phyloP scores from a whole-genome alignment of 1,140 invertebrate genomes.

The Bombus impatiens region DNA sequence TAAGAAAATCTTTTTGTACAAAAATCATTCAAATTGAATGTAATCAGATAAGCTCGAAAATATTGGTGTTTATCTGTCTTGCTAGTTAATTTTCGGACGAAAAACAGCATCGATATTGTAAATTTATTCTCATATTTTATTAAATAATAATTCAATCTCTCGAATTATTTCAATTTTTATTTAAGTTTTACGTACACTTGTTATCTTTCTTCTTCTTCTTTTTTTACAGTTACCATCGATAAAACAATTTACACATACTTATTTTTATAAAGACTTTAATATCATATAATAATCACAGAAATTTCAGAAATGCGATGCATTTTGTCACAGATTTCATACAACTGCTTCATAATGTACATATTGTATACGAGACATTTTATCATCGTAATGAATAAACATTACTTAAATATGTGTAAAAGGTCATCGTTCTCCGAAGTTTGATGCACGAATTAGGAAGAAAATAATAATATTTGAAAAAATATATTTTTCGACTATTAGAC shows the following conservation, averaged over 20 bases:
- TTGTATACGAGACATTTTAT: conserved; percentile 10
- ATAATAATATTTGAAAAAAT: background rate
- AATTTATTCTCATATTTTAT: background rate
- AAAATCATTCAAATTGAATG: background rate
- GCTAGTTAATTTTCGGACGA: background rate
- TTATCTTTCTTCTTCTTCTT: no score
- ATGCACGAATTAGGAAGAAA: background rate
- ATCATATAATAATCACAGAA: background rate
- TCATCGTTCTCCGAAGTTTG: background rate
- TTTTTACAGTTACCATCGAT: no score
- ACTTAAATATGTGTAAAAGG: background rate
- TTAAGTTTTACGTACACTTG: background rate
- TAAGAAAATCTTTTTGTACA: background rate
- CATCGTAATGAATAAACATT: background rate
- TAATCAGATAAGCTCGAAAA: background rate
- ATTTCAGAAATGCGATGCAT: conserved; percentile 11
- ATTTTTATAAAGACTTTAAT: background rate
- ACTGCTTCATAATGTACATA: conserved; percentile 29
- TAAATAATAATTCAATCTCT: background rate
- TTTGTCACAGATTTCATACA: background rate
- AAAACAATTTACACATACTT: no score
- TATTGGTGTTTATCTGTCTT: background rate
- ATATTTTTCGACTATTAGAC: background rate
- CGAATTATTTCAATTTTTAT: conserved; percentile 6
- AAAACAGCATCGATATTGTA: background rate